Evolutionary conservation across 2,888 invertebrate genomes (phyloP), one percentile per base, ranked within the genome.

Genomic region (Philhelius pedissequus): DNA sequence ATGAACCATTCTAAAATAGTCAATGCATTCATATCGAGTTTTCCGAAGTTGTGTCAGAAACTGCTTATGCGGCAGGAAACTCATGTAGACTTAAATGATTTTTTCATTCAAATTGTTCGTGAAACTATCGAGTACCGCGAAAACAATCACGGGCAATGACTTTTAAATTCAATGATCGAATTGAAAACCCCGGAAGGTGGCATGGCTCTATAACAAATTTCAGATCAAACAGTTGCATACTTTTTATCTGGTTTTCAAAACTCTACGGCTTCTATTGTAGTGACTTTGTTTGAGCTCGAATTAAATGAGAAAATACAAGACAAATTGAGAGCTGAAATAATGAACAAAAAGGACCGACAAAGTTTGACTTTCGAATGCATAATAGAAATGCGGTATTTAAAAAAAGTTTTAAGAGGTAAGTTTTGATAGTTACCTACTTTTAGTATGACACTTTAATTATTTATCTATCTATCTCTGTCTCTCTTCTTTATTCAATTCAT

Each of bases 191-290:
- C 84, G 11, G 87, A 86, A 0, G 86, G 86, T 27, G 70, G 68
- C 4, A 86, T 89, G 0, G 45, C 91, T 0, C 87, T 93, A 8
- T 89, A 92, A 3, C 88, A 94, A 43, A 87, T 94, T 3, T 89
- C 92, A 0, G 92, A 93, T 0, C 93, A 94, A 69, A 92, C 93
- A 4, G 91, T 93, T 15, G 89, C 92, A 4, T 93, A 94, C 84
- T 92, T 93, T 86, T 86, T 89, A 1, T 93, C 93, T 30, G 93
- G 94, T 7, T 93, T 92, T 54, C 93, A 93, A 87, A 93, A 93
- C 0, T 93, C 93, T 0, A 89, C 92, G 1, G 90, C 92, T 0
- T 91, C 92, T 0, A 88, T 93, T 83, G 90, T 91, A 25, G 93
- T 92, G 83, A 90, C 91, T 2, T 87, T 93, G 3, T 93, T 91